phyloP scores from a whole-genome alignment of 2,888 invertebrate genomes.

The Tanaodytes sp. region DNA sequence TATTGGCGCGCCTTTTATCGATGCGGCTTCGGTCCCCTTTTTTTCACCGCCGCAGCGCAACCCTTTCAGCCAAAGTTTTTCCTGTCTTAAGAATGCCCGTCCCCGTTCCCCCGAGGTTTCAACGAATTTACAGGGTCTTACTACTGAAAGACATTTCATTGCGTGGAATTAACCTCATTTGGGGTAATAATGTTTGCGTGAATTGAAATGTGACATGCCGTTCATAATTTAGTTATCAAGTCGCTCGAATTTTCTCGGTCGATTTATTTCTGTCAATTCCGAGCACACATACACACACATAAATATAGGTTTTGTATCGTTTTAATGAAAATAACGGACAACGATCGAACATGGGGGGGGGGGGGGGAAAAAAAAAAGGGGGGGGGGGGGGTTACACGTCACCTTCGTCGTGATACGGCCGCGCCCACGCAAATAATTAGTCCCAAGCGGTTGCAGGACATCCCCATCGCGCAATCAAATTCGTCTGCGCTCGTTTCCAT shows the following conservation, averaged over 20 bases:
- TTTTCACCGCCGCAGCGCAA: constrained; percentile 67
- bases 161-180: constrained; percentile 35
- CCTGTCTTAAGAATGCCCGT: constrained; percentile 56
- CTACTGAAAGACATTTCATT: constrained; percentile 59
- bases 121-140: constrained; percentile 66
- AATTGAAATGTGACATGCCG: constrained; percentile 15
- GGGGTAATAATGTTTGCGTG: constrained; percentile 14
- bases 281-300: too few relatives aligned
- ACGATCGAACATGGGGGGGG: neutral
- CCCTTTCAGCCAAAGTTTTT: constrained; percentile 67
- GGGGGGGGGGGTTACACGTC: too few relatives aligned
- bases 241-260: neutral
- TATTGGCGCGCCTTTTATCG: constrained; percentile 71
- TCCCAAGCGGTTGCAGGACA: too few relatives aligned
- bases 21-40: constrained; percentile 62
- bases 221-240: neutral
- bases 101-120: constrained; percentile 58
- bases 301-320: too few relatives aligned
- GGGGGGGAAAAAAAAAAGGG: constrained; percentile 20
- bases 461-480: too few relatives aligned
- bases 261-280: too few relatives aligned
- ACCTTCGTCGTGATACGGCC: too few relatives aligned
- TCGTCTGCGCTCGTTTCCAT: too few relatives aligned
- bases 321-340: too few relatives aligned
- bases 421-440: too few relatives aligned